Evolutionary conservation across 2,797 vertebrate genomes (phyloP), one percentile per base, ranked within the genome.

Genomic region (Centroberyx gerrardi): DNA sequence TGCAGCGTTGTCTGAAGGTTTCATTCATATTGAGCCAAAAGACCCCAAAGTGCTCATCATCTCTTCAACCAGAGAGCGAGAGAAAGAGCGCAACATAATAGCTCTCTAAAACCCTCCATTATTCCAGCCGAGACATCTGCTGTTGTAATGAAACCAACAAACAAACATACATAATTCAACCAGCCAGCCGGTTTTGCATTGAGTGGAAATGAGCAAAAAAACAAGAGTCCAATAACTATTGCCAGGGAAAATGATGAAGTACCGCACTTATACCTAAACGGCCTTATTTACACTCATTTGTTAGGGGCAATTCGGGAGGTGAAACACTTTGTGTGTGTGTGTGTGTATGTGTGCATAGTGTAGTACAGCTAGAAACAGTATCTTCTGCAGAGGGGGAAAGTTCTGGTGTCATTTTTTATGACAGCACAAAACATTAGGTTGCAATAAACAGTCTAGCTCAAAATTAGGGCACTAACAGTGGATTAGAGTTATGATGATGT

Each of bases 101-200:
- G 78, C 82, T 70, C 70, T 87, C 74, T 68, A 70, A 87, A 84
- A 78, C 60, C 67, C 72, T 78, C 79, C 69, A 90, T 83, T 90
- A 90, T 87, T 87, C 78, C 72, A 79, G 79, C 83, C 14, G 71
- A 88, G 84, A 87, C 89, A 87, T 90, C 87, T 87, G 83, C 86
- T 89, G 87, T 66, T 76, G 74, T 88, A 88, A 91, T 88, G 81
- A 90, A 91, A 90, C 68, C 83, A 85, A 69, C 85, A 87, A 91
- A 89, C 86, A 92, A 91, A 89, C 83, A 91, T 90, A 77, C 83
- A 92, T 92, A 88, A 94, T 91, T 92, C 86, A 90, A 59, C 38
- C 82, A 87, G 81, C 72, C 80, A 73, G 67, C 62, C 72, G 14
- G 6, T 78, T 76, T 78, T 40, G 76, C 65, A 71, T 54, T 68